Percentiles rank a stretch among this genome's conserved stretches.
phyloP scores from a whole-genome alignment of 2,113 vertebrate species.

The Synchiropus splendidus region DNA sequence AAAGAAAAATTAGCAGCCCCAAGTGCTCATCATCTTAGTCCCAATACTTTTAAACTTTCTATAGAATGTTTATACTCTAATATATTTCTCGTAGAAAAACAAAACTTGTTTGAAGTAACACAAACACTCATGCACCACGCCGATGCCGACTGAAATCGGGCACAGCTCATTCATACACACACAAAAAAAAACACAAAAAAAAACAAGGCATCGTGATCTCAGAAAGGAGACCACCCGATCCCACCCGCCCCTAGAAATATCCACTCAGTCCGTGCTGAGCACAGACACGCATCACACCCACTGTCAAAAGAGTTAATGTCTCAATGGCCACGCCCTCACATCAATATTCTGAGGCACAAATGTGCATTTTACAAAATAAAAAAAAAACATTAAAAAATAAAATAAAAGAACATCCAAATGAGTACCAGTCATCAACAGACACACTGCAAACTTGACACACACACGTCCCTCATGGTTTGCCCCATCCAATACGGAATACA shows the following conservation, averaged over 20 bases:
- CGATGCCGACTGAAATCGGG: slow-evolving; percentile 67
- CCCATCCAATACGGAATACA: slow-evolving; percentile 29
- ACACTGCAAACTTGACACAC: slow-evolving; percentile 20
- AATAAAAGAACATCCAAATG: slow-evolving; percentile 51
- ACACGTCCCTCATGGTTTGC: slow-evolving; percentile 46
- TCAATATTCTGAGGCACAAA: slow-evolving; percentile 71
- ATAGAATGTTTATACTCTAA: slow-evolving; percentile 71
- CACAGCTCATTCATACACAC: slow-evolving; percentile 67
- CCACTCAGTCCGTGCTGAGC: slow-evolving; percentile 66
- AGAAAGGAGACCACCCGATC: slow-evolving; percentile 20
- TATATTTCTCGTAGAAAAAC: slow-evolving; percentile 66
- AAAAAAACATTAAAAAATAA: slow-evolving; percentile 23
- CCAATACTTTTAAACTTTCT: slow-evolving; percentile 75
- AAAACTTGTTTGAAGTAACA: slow-evolving; percentile 70
- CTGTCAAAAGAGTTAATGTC: slow-evolving; percentile 68
- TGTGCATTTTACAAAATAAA: slow-evolving; percentile 65
- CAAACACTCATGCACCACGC: slow-evolving; percentile 68
- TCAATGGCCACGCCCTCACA: slow-evolving; percentile 68
- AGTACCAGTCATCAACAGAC: slow-evolving; percentile 55
- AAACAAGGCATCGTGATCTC: slow-evolving; percentile 71
- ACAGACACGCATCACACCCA: slow-evolving; percentile 56
- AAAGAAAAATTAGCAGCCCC: slow-evolving; percentile 71
- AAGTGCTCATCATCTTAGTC: slow-evolving; percentile 72
- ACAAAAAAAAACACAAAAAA: slow-evolving; percentile 21
- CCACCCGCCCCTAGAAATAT: slow-evolving; percentile 45